Percentiles rank a stretch among this genome's conserved stretches.
These are phyloP conservation scores for Ostrea denselamellosa DNA, from an alignment of 1,140 invertebrate genomes.

Conservation along the genomic window DNA sequence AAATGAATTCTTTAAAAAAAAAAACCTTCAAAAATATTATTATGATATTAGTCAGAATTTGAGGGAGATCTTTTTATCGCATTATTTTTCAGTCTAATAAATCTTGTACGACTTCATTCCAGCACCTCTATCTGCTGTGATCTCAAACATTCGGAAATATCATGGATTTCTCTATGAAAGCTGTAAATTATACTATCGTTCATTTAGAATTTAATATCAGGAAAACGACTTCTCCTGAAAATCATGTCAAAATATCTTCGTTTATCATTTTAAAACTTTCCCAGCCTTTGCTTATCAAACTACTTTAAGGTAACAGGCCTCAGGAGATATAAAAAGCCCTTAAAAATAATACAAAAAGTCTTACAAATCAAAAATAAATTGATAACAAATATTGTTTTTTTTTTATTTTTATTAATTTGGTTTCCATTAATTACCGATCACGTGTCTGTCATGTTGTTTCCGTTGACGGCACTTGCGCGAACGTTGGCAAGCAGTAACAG, in stretches of 20 bases:
- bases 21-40: slow-evolving; percentile 29
- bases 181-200: slow-evolving; percentile 2
- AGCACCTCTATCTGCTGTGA: background rate
- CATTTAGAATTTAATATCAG: slow-evolving; percentile 7
- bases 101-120: slow-evolving; percentile 9
- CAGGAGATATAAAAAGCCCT: background rate
- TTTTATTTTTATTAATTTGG: background rate
- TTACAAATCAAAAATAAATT: background rate
- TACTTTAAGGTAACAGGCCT: too few species aligned
- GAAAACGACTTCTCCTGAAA: background rate
- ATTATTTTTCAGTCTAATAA: slow-evolving; percentile 32
- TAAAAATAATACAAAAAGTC: background rate
- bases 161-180: background rate
- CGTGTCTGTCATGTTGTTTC: slow-evolving; percentile 15
- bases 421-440: background rate
- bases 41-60: slow-evolving; percentile 8
- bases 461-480: background rate
- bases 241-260: background rate
- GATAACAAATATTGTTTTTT: background rate
- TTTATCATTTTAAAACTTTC: background rate
- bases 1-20: slow-evolving; percentile 17
- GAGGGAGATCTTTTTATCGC: slow-evolving; percentile 15
- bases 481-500: slow-evolving; percentile 8
- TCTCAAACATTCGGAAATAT: slow-evolving; percentile 6
- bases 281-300: background rate